Conservation (phyloP, 2,113 vertebrate species). For the Cercocebus atys region DNA sequence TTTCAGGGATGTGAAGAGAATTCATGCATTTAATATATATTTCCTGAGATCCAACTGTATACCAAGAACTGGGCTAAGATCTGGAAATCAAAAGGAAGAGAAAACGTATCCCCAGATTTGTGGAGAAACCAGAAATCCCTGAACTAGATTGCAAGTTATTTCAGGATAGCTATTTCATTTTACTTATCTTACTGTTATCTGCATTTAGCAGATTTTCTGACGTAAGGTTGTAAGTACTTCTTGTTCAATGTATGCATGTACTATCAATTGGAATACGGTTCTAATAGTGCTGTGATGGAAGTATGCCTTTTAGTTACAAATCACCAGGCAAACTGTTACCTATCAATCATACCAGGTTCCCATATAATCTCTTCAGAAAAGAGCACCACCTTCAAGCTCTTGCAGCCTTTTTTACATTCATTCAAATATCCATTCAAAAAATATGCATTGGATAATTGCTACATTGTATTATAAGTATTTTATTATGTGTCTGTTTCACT, state of each 20-base stretch:
- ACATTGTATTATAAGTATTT: too few species aligned
- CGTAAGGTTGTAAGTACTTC: background rate
- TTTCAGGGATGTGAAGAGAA: background rate
- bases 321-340: background rate
- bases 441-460: background rate
- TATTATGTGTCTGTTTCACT: background rate
- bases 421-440: background rate
- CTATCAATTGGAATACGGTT: background rate
- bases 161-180: background rate
- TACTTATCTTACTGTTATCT: background rate
- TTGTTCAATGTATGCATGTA: background rate
- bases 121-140: background rate
- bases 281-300: background rate
- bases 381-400: background rate
- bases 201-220: background rate
- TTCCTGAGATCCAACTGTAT: background rate
- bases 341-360: background rate
- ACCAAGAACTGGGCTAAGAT: background rate
- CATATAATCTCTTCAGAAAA: background rate
- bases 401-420: background rate
- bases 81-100: background rate
- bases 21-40: background rate
- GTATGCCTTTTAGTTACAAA: background rate
- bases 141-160: background rate
- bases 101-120: background rate